phyloP scores from a whole-genome alignment of 2,888 invertebrate species.

The Cerceris ruficornis region DNA sequence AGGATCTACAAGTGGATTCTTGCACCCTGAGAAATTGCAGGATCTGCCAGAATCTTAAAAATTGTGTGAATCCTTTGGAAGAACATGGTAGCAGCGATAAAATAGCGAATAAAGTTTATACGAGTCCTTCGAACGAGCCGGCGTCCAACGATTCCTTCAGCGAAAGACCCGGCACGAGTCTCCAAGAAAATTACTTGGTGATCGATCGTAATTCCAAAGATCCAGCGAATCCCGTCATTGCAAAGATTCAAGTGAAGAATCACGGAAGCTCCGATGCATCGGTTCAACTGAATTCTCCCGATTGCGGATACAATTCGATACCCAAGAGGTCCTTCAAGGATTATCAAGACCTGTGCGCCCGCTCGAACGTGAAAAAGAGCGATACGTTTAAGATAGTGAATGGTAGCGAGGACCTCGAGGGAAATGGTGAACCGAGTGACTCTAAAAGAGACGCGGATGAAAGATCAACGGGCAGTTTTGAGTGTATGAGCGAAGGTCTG shows the following conservation, averaged over 20 bases:
- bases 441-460: conserved; percentile 24
- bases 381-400: conserved; percentile 76
- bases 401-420: conserved; percentile 67
- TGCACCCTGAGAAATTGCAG: conserved; percentile 65
- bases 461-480: conserved; percentile 22
- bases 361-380: conserved; percentile 76
- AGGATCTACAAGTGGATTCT: conserved; percentile 61
- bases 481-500: conserved; percentile 37
- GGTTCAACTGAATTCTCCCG: conserved; percentile 52
- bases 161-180: conserved; percentile 66
- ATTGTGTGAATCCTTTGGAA: conserved; percentile 52
- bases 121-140: not conserved
- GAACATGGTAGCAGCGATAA: not conserved
- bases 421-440: conserved; percentile 19
- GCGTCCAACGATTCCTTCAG: not conserved
- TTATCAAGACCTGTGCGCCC: conserved; percentile 61
- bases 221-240: conserved; percentile 29
- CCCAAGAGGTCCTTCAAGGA: conserved; percentile 60
- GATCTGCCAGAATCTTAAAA: conserved; percentile 61
- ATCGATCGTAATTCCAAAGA: conserved; percentile 47
- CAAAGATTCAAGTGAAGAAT: conserved; percentile 53
- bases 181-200: conserved; percentile 76
- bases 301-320: conserved; percentile 73
- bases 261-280: conserved; percentile 10
- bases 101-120: not conserved